Base-by-base conservation (phyloP, 1,140 invertebrate species). In the Danaus plexippus region DNA sequence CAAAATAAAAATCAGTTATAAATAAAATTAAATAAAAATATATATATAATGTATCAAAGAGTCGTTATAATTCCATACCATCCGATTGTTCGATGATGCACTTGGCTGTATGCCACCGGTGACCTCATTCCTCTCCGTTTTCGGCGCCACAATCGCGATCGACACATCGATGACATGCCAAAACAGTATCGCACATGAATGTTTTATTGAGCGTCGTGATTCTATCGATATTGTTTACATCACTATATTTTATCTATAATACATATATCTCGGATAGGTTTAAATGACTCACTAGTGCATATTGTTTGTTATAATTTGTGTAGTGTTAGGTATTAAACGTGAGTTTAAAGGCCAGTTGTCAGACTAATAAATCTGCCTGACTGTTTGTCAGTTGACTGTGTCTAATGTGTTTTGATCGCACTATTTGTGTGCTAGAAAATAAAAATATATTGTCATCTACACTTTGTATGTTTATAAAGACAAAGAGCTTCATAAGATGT, bases 81-180 rank as follows among this genome's bases (percentile, higher is more conserved):
- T 18, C 47, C 15, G 15, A 15, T 32, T 48, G 15, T 22, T 48
- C n/a, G 32, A 32, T 47, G 49, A 67, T 74, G 74, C 74, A 75
- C 66, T 77, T 81, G 78, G 78, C 76, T 57, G 63, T 59, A 57
- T 68, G 75, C 77, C 79, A 78, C 66, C 50, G 59, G 52, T 76
- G 76, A 75, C 77, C 72, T 77, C 75, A 77, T 73, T 79, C 75
- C 65, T 61, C 61, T 60, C 65, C 69, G 68, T 73, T 78, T 78
- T 79, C 73, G 79, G 75, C 79, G 79, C 77, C 77, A 82, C 69
- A 50, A 58, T 69, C 64, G 47, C 54, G 49, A 57, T 64, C 63
- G 63, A 73, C 22, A 73, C 67, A 61, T 62, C 72, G 76, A 75
- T 72, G 75, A 80, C 71, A 75, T 68, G 72, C 71, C 73, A 72